Conservation (phyloP, 1,140 invertebrate species). For the Dendrolimus punctatus region DNA sequence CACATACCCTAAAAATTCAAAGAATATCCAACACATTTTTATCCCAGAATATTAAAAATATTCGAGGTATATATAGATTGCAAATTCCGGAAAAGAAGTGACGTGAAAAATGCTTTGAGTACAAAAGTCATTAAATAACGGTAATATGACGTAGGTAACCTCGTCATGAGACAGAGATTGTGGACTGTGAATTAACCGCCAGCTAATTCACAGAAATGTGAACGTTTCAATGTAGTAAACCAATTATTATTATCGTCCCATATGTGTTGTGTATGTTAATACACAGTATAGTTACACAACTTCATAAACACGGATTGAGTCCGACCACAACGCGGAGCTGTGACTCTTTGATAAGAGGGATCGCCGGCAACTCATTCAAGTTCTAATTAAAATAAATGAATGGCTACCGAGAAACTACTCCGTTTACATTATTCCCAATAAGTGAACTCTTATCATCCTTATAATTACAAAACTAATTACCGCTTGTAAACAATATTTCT, state of each 20-base stretch:
- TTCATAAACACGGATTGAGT: slow-evolving; percentile 20
- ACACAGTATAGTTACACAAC: slow-evolving; percentile 11
- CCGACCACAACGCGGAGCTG: slow-evolving; percentile 11
- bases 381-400: slow-evolving; percentile 24
- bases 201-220: slow-evolving; percentile 8
- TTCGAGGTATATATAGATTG: no score
- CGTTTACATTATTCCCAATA: neutral
- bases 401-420: slow-evolving; percentile 12
- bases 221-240: slow-evolving; percentile 15
- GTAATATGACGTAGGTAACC: neutral
- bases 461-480: no score
- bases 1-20: no score
- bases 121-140: no score
- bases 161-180: slow-evolving; percentile 1
- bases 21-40: no score
- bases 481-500: no score
- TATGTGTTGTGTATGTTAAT: slow-evolving; percentile 7
- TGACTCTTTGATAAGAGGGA: slow-evolving; percentile 29
- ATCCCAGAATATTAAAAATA: no score
- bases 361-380: slow-evolving; percentile 39
- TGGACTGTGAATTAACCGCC: neutral
- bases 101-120: no score
- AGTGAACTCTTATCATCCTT: no score
- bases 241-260: slow-evolving; percentile 12
- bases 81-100: no score